Conservation (phyloP, 2,113 vertebrate species). For the Pollachius pollachius region DNA sequence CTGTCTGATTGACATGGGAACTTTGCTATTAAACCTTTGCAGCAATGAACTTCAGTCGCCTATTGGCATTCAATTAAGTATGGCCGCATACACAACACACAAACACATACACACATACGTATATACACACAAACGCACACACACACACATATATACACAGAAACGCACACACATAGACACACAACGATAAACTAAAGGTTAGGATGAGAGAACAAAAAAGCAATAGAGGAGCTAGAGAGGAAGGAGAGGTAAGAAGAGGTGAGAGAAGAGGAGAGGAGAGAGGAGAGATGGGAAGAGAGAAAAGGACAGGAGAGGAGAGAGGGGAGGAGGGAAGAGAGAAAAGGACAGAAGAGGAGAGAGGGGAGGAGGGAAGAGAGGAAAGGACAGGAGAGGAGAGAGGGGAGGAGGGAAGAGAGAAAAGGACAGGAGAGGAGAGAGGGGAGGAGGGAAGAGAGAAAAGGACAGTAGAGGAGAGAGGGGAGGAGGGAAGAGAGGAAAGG, state of each 20-base stretch:
- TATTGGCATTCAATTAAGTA: conserved; percentile 7
- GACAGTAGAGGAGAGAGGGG: background rate
- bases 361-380: background rate
- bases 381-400: too few species aligned
- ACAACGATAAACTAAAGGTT: background rate
- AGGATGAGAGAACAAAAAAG: background rate
- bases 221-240: too few species aligned
- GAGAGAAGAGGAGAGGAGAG: background rate
- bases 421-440: background rate
- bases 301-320: conserved; percentile 17
- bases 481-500: background rate
- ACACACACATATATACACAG: background rate
- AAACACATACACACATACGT: conserved; percentile 1
- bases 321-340: background rate
- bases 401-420: background rate
- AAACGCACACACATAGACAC: conserved; percentile 8
- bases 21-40: conserved; percentile 45
- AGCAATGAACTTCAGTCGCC: conserved; percentile 40
- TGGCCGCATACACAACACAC: conserved; percentile 11
- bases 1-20: conserved; percentile 12
- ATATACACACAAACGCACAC: conserved; percentile 2
- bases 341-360: too few species aligned
- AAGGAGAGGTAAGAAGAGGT: background rate
- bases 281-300: conserved; percentile 7
- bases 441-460: background rate